A percentile compares a stretch with the other conserved stretches of the same genome.
Conservation (phyloP, 2,888 invertebrate species). For the Parnassius smintheus region DNA sequence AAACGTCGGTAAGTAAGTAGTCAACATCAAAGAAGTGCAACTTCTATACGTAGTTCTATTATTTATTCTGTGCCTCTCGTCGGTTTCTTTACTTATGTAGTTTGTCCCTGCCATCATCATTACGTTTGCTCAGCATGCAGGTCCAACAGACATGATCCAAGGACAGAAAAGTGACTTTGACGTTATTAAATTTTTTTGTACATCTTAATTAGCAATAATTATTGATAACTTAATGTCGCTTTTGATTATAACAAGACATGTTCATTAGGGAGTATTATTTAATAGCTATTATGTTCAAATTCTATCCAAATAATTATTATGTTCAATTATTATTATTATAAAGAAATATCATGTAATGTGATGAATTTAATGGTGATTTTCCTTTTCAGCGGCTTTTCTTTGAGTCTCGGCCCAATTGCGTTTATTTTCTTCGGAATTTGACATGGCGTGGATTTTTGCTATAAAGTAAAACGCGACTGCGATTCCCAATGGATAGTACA, state of each 20-base stretch:
- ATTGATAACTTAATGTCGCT: no score
- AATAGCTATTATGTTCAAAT: neutral
- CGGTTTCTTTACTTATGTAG: no score
- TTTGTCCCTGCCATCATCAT: no score
- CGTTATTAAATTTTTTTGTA: no score
- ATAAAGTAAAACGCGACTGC: conserved; percentile 83
- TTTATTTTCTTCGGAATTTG: conserved; percentile 71
- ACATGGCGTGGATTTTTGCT: conserved; percentile 83
- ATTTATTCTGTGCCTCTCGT: no score
- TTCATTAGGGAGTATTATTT: neutral
- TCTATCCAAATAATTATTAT: neutral
- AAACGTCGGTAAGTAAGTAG: no score
- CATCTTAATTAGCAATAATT: neutral
- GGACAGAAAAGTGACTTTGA: no score
- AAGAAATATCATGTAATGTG: neutral
- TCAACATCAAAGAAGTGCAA: no score
- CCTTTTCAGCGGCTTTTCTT: conserved; percentile 60
- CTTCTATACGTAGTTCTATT: no score
- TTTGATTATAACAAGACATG: neutral
- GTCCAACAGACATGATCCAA: no score
- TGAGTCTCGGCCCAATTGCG: conserved; percentile 64
- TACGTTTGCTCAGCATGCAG: no score
- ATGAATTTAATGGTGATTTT: conserved; percentile 45
- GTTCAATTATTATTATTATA: neutral
- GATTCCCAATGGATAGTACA: conserved; percentile 83